Percentiles rank a stretch among this genome's conserved stretches.
Evolutionary conservation across 2,797 vertebrate genomes (phyloP).

Genomic region (Chaunax sp.): DNA sequence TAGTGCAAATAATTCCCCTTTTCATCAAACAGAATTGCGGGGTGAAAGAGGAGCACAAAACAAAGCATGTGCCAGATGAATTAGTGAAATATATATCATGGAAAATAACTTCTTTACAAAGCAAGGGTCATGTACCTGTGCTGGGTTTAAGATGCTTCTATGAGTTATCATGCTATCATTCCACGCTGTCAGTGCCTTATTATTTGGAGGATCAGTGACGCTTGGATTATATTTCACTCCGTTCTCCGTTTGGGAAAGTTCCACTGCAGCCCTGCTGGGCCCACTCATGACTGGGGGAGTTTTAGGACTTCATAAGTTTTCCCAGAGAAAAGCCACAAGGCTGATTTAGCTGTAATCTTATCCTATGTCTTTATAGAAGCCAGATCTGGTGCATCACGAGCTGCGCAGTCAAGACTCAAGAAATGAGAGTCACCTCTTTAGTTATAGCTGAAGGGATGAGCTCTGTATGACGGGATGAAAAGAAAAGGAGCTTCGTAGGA

Average conservation of each 20-base stretch:
- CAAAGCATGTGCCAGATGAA: constrained; percentile 89
- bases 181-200: constrained; percentile 93
- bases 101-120: constrained; percentile 92
- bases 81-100: constrained; percentile 81
- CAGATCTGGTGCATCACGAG: constrained; percentile 77
- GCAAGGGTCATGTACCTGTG: constrained; percentile 91
- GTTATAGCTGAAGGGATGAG: constrained; percentile 52
- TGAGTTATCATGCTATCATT: constrained; percentile 97
- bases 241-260: constrained; percentile 65
- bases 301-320: constrained; percentile 90
- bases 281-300: constrained; percentile 81
- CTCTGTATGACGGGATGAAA: constrained; percentile 15
- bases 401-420: constrained; percentile 49
- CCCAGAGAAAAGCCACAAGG: constrained; percentile 84
- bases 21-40: constrained; percentile 57
- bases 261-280: constrained; percentile 80
- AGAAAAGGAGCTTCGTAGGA: constrained; percentile 12
- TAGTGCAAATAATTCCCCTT: constrained; percentile 88
- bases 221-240: constrained; percentile 87
- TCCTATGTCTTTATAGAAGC: constrained; percentile 86
- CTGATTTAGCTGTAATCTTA: constrained; percentile 88
- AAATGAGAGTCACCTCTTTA: constrained; percentile 58
- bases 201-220: constrained; percentile 91
- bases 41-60: constrained; percentile 42
- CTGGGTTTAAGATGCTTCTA: constrained; percentile 87